phyloP scores from a whole-genome alignment of 2,113 vertebrate species.

The Rutilus rutilus region DNA sequence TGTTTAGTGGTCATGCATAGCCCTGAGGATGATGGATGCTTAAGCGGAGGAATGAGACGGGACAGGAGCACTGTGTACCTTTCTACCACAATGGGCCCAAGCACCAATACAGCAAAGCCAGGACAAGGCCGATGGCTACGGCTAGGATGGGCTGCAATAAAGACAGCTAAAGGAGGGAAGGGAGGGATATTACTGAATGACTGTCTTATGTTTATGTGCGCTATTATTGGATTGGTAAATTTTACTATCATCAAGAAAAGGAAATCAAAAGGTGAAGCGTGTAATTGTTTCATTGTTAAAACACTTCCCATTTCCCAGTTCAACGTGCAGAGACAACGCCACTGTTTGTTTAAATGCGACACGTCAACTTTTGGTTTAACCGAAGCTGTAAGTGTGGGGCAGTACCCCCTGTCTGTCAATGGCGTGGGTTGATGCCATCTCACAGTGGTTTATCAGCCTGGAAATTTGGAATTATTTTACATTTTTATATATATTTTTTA shows the following conservation, averaged over 20 bases:
- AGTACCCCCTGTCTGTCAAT: background rate
- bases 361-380: background rate
- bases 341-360: too few relatives aligned
- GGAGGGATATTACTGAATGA: constrained; percentile 88
- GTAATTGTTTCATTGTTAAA: background rate
- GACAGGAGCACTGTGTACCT: constrained; percentile 93
- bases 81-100: constrained; percentile 99
- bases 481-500: background rate
- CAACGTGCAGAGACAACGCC: background rate
- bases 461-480: background rate
- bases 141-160: constrained; percentile 98
- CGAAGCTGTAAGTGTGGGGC: background rate
- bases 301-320: background rate
- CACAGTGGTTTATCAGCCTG: background rate
- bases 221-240: constrained; percentile 49
- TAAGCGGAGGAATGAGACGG: constrained; percentile 43
- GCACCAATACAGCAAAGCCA: constrained; percentile 99
- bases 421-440: background rate
- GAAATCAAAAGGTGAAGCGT: constrained; percentile 31
- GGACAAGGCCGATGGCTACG: constrained; percentile 98
- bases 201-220: constrained; percentile 62
- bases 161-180: constrained; percentile 98
- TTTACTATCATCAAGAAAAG: constrained; percentile 50
- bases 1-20: constrained; percentile 42
- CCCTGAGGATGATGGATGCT: constrained; percentile 33